phyloP scores from a whole-genome alignment of 2,797 vertebrate genomes.

The Euthynnus affinis region DNA sequence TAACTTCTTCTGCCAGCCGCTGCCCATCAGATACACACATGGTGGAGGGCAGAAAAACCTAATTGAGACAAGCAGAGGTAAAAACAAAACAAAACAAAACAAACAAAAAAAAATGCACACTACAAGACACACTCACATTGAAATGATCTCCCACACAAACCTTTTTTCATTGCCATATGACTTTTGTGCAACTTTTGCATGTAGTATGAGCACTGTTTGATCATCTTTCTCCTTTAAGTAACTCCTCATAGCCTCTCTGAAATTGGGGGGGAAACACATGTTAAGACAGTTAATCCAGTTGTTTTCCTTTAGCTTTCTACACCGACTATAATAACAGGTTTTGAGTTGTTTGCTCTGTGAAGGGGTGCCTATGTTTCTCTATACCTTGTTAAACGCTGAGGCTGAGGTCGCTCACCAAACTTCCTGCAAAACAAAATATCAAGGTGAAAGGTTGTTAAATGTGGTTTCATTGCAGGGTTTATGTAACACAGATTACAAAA shows the following conservation, averaged over 20 bases:
- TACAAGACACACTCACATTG: not conserved
- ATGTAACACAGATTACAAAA: not conserved
- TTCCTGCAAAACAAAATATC: slow-evolving; percentile 81
- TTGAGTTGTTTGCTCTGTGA: not conserved
- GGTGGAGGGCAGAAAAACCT: slow-evolving; percentile 99
- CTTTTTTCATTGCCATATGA: slow-evolving; percentile 99
- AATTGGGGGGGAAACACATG: slow-evolving; percentile 10
- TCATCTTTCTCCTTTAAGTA: slow-evolving; percentile 97
- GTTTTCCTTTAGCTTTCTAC: not conserved
- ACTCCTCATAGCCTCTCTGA: slow-evolving; percentile 97
- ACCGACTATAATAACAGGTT: not conserved
- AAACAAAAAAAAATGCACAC: too few species aligned
- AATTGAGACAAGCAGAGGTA: not conserved
- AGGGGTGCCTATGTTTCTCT: not conserved
- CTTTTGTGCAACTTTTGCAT: slow-evolving; percentile 98
- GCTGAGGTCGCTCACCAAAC: slow-evolving; percentile 85
- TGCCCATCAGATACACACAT: slow-evolving; percentile 98
- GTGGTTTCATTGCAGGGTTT: not conserved
- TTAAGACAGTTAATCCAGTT: not conserved
- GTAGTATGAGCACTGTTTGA: slow-evolving; percentile 97
- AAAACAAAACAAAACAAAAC: too few species aligned
- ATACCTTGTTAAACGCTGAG: slow-evolving; percentile 87
- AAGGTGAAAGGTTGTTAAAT: slow-evolving; percentile 18
- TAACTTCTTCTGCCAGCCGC: slow-evolving; percentile 98
- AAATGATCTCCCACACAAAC: slow-evolving; percentile 73